Evolutionary conservation across 1,140 invertebrate species (phyloP), one percentile per base, ranked within the genome.

Genomic region (Drosophila dunni): DNA sequence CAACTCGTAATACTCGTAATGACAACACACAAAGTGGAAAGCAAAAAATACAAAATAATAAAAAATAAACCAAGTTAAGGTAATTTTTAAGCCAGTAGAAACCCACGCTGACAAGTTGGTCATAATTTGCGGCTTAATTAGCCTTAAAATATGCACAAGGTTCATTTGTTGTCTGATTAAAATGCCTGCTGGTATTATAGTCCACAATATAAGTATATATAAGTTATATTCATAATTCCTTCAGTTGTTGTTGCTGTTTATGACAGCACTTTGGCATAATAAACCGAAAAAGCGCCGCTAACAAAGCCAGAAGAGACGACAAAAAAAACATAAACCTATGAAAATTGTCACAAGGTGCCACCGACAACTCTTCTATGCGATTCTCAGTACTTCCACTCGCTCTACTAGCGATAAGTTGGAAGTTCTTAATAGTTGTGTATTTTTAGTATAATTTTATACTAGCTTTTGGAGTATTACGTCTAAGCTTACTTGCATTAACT

Each of bases 121-220:
- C 58, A 80, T 84, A 84, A 85, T 86, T 86, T 85, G 82, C 56
- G 68, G 79, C 82, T 81, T 86, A 86, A 76, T 85, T 82, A 78
- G 82, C 71, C 63, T 79, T 76, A 68, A 88, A 86, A 82, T 86
- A 79, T 81, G 79, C 75, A 60, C 82, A 50, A 69, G 57, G 57
- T 74, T 57, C 58, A 46, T 56, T 68, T 74, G 48, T 33, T 48
- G 42, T 4, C 72, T 75, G 72, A 75, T 75, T 75, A 75, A 45
- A 70, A 64, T 53, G 72, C 53, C 51, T 9, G 20, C 51, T 57
- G 50, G 48, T 15, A 29, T 69, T 69, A 64, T 33, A 40, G 34
- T 34, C n/a, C 67, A 15, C 2, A 40, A 36, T 53, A 65, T 9
- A 11, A 42, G 46, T n/a, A 5, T 34, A 44, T 38, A 57, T 57